Percentiles rank a stretch among this genome's conserved stretches.
These are phyloP conservation scores for Neodontobutis hainanensis DNA, from an alignment of 2,113 vertebrate species.

Conservation along the genomic window DNA sequence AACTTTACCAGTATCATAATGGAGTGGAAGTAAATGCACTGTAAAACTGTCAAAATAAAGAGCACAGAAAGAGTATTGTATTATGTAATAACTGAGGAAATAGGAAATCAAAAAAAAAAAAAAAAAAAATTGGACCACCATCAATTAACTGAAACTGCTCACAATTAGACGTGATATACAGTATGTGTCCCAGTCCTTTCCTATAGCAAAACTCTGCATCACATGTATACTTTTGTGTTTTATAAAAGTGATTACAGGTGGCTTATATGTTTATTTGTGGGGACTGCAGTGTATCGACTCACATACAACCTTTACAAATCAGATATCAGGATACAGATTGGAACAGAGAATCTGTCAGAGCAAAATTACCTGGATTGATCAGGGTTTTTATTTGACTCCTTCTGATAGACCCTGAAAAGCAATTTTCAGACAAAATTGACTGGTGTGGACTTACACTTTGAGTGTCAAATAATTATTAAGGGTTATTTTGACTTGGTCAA, in stretches of 20 bases:
- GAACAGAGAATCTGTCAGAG: background rate
- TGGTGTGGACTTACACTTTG: constrained; percentile 4
- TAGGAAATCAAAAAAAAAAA: constrained; percentile 58
- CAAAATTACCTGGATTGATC: background rate
- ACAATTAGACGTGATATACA: constrained; percentile 55
- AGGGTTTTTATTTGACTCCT: background rate
- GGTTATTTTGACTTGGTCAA: constrained; percentile 18
- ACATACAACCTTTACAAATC: background rate
- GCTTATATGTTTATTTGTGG: background rate
- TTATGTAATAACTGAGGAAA: constrained; percentile 55
- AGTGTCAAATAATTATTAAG: constrained; percentile 12
- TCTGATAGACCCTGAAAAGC: constrained; percentile 6
- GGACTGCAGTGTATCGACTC: background rate
- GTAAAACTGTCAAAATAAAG: constrained; percentile 44
- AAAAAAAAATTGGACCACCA: constrained; percentile 42
- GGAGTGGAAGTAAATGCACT: background rate
- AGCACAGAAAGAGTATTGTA: constrained; percentile 32
- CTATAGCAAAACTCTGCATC: background rate
- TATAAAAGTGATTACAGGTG: background rate
- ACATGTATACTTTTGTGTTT: background rate
- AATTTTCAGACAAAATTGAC: constrained; percentile 3
- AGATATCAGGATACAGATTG: background rate
- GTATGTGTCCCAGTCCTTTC: constrained; percentile 9
- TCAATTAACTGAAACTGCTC: constrained; percentile 50
- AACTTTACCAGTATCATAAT: too few species aligned